Evolutionary conservation across 2,113 vertebrate species (phyloP).

Genomic region (Eurypyga helias): DNA sequence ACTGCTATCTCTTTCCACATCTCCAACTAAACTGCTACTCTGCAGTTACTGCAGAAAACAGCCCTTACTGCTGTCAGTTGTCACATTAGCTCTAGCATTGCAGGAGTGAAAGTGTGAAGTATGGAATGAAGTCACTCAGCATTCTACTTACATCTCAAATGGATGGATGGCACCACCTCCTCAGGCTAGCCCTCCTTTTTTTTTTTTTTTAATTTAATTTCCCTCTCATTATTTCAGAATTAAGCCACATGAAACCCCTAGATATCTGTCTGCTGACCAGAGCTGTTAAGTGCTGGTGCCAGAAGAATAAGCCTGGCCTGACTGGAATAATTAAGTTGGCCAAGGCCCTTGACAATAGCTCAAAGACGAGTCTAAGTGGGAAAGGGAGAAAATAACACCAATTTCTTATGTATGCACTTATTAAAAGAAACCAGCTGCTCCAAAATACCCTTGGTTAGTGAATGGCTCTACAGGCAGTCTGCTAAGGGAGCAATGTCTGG

Average conservation of each 20-base stretch:
- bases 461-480: neutral
- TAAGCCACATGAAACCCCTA: neutral
- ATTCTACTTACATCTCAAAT: neutral
- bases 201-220: neutral
- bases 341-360: neutral
- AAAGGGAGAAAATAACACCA: neutral
- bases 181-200: neutral
- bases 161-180: neutral
- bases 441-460: neutral
- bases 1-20: neutral
- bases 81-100: neutral
- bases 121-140: neutral
- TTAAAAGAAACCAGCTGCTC: constrained; percentile 24
- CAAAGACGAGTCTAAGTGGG: neutral
- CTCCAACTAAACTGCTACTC: neutral
- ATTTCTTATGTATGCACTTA: neutral
- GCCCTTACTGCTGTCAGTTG: neutral
- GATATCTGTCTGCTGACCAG: neutral
- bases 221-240: neutral
- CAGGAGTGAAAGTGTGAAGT: neutral
- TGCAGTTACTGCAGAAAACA: neutral
- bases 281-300: neutral
- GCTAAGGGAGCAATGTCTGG: neutral
- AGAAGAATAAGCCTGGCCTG: neutral
- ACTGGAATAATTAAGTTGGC: neutral